Conservation (phyloP, 1,140 invertebrate species). For the Drosophila baimaii region DNA sequence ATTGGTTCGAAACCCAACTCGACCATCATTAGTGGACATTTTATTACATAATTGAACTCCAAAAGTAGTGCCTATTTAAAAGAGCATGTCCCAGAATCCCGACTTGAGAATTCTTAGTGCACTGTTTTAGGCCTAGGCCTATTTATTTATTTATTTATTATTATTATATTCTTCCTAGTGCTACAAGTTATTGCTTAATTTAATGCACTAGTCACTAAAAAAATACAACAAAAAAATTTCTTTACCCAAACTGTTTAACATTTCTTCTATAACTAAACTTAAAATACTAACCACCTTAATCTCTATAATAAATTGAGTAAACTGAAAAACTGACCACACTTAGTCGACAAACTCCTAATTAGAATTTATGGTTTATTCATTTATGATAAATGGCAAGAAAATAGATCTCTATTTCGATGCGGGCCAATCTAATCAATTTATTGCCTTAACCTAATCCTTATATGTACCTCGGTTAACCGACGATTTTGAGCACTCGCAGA, state of each 20-base stretch:
- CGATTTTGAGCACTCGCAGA: constrained; percentile 10
- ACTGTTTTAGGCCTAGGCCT: no score
- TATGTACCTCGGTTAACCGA: constrained; percentile 2
- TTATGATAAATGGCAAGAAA: constrained; percentile 26
- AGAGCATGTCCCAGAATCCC: no score
- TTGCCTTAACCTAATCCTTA: not conserved
- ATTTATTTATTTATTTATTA: no score
- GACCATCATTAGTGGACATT: no score
- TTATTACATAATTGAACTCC: no score
- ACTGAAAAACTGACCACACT: not conserved
- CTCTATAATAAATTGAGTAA: not conserved
- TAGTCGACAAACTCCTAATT: constrained; percentile 19
- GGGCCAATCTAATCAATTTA: constrained; percentile 3
- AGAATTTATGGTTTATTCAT: constrained; percentile 31
- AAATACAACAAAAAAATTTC: not conserved
- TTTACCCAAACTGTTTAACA: no score
- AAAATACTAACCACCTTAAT: not conserved
- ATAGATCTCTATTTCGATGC: constrained; percentile 32
- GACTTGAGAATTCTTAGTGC: no score
- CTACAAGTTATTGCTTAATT: no score
- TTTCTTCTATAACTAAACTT: not conserved
- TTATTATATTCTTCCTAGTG: no score
- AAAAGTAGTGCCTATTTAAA: no score
- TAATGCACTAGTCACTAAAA: no score
- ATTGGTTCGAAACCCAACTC: no score